Base-by-base conservation (phyloP, 1,140 invertebrate genomes). In the Ruditapes philippinarum region DNA sequence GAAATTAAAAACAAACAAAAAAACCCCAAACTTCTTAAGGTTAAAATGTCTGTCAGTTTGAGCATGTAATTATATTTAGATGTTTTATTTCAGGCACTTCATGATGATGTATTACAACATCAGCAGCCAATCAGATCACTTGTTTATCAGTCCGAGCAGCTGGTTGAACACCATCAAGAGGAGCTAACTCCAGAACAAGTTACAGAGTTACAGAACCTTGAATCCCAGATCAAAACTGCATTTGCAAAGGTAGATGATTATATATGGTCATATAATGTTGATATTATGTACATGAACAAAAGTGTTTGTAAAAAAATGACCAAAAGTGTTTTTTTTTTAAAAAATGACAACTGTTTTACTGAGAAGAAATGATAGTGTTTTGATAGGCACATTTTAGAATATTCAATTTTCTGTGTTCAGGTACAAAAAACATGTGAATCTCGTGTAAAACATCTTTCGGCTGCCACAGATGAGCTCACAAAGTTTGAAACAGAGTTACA, bases 171-270 rank as follows among this genome's bases (percentile, higher is more conserved):
- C 60, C 98, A 98, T 7, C 97, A 98, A 73, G 98, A 99, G 92
- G 98, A 98, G 25, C 96, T 99, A 0, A 98, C 98, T 17, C 97
- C 97, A 78, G 98, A 98, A 92, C 98, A 99, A 96, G 97, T 98
- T 62, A 97, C 97, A n/a, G 97, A 97, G 40, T 95, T 99, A 57
- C 98, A 99, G 95, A 97, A 97, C 91, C 98, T 98, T 88, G 98
- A 98, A 11, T 97, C 98, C 65, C 97, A 97, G 76, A 96, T 99
- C 62, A 98, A 98, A 93, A 97, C n/a, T n/a, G n/a, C n/a, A n/a
- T n/a, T n/a, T n/a, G n/a, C n/a, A n/a, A n/a, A n/a, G n/a, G n/a
- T n/a, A n/a, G n/a, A n/a, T n/a, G n/a, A n/a, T n/a, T n/a, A n/a
- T n/a, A n/a, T n/a, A n/a, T n/a, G n/a, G n/a, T n/a, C n/a, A n/a